Evolutionary conservation across 2,888 invertebrate genomes (phyloP), one percentile per base, ranked within the genome.

Genomic region (Pollenia angustigena): DNA sequence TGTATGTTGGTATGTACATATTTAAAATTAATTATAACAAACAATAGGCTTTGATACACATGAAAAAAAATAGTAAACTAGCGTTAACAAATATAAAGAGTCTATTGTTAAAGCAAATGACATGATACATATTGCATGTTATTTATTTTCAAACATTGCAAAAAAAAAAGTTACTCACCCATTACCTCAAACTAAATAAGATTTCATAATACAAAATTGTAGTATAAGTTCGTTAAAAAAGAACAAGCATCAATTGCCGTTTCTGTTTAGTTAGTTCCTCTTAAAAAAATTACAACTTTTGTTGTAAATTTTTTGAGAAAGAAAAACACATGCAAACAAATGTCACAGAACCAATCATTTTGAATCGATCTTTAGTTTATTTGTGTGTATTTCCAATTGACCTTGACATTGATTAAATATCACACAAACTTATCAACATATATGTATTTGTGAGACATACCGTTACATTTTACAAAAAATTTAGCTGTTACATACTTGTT

Each of bases 71-170:
- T 23, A 62, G 11, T 62, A 44, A n/a, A 64, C 44, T 44, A 14
- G 12, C 58, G 40, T 12, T 58, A 58, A 42, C 9, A 4, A 58
- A 48, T 48, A 50, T 4, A 62, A 74, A 10, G 32, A 32, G 32
- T 60, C 48, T 60, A 40, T 74, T 74, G 60, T 74, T 60, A 4
- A 16, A 60, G 40, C 23, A 74, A 60, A 62, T 74, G 60, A 62
- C 60, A 62, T 69, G 52, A 42, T 9, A 60, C 9, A 60, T 16
- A 32, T 32, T 32, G 32, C 32, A 32, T 32, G 32, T 32, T 32
- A 16, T 9, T 8, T 54, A 48, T 48, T 10, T 48, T 12, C 10
- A 48, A 12, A 48, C n/a, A 32, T 14, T 32, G 14, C 6, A 6
- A 56, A 58, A 32, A 58, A 58, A 10, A 32, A 32, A 32, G 6